Evolutionary conservation across 2,113 vertebrate species (phyloP).

Genomic region (Dicerorhinus sumatrensis): DNA sequence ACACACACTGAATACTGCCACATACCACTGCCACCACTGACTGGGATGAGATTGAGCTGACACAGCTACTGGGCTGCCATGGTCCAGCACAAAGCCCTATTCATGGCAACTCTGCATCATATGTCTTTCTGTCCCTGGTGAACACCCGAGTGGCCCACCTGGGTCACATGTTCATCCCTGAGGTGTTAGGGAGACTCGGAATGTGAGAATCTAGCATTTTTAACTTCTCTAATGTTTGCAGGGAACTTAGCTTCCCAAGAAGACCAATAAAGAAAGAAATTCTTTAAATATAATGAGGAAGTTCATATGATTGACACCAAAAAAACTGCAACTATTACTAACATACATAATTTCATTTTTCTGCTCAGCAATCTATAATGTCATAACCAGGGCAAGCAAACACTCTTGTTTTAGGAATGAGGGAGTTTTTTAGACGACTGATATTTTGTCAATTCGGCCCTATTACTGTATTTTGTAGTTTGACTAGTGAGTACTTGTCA

Average conservation of each 20-base stretch:
- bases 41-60: neutral
- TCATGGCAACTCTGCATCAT: neutral
- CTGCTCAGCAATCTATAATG: neutral
- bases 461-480: neutral
- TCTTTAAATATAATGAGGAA: neutral
- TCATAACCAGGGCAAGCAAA: neutral
- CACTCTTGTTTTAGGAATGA: neutral
- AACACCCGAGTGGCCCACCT: neutral
- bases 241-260: neutral
- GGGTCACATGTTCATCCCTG: neutral
- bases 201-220: neutral
- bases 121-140: neutral
- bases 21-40: neutral
- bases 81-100: neutral
- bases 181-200: neutral
- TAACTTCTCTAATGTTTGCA: neutral
- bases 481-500: neutral
- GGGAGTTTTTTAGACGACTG: neutral
- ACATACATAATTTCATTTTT: neutral
- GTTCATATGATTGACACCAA: neutral
- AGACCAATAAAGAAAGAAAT: neutral
- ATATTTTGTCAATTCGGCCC: neutral
- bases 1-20: neutral
- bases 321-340: neutral
- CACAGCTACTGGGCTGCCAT: neutral